Conservation (phyloP, 2,888 invertebrate species). For the Cataglyphis rosenhaueri region DNA sequence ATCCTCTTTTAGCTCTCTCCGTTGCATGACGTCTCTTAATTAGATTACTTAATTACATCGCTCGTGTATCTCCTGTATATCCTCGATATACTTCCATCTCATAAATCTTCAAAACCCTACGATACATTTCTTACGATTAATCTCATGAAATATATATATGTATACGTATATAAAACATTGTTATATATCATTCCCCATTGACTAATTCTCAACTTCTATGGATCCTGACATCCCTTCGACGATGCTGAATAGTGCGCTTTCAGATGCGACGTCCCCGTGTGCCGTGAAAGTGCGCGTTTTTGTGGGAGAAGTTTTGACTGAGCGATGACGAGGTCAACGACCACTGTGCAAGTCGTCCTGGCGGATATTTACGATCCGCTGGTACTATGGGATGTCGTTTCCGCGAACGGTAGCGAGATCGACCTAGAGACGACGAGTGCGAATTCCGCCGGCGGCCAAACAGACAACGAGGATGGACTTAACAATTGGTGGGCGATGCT, state of each 20-base stretch:
- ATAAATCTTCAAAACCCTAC: background rate
- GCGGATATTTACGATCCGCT: constrained; percentile 62
- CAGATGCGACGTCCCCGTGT: constrained; percentile 26
- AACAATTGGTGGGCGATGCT: constrained; percentile 94
- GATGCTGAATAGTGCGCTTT: constrained; percentile 28
- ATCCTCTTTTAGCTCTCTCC: background rate
- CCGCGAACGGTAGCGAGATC: constrained; percentile 55
- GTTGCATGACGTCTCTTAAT: constrained; percentile 4
- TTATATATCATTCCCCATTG: background rate
- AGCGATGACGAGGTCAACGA: constrained; percentile 62
- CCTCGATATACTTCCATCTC: background rate
- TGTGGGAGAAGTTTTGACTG: constrained; percentile 18
- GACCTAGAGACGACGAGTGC: constrained; percentile 39
- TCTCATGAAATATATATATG: background rate
- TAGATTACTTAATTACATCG: constrained; percentile 4
- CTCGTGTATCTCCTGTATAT: background rate
- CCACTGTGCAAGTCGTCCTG: constrained; percentile 46
- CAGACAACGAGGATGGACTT: constrained; percentile 50
- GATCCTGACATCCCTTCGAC: background rate
- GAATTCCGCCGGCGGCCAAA: constrained; percentile 17
- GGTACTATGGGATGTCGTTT: constrained; percentile 21
- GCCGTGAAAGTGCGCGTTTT: constrained; percentile 27
- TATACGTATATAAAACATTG: background rate
- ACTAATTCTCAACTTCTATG: background rate
- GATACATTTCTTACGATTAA: constrained; percentile 1